Evolutionary conservation across 2,888 invertebrate species (phyloP).

Genomic region (Nineta flava): DNA sequence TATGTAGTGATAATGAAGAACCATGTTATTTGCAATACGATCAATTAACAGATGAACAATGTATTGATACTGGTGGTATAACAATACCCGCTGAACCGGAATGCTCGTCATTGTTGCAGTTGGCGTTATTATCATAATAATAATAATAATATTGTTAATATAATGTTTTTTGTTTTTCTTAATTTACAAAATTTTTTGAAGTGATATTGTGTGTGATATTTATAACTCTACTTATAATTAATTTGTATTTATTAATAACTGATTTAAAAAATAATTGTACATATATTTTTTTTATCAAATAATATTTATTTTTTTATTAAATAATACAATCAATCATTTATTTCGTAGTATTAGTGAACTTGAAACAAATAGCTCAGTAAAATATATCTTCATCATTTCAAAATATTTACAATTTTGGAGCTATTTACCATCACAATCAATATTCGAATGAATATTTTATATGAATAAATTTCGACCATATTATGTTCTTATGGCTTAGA

Average conservation of each 20-base stretch:
- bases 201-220: neutral
- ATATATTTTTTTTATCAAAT: neutral
- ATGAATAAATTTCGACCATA: too few relatives aligned
- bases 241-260: neutral
- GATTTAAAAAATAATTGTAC: neutral
- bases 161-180: neutral
- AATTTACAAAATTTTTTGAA: neutral
- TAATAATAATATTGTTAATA: neutral
- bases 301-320: neutral
- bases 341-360: too few relatives aligned
- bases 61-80: conserved; percentile 37
- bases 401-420: too few relatives aligned
- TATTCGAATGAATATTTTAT: too few relatives aligned
- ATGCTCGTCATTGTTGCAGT: neutral
- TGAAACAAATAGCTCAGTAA: too few relatives aligned
- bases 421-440: too few relatives aligned
- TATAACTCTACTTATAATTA: neutral
- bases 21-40: conserved; percentile 17
- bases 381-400: too few relatives aligned
- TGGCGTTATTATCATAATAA: neutral
- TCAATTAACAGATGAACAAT: conserved; percentile 26
- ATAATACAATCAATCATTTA: too few relatives aligned
- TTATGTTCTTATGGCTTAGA: too few relatives aligned
- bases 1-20: conserved; percentile 5
- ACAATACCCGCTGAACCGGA: conserved; percentile 34